Percentiles rank a stretch among this genome's conserved stretches.
Conservation (phyloP, 2,888 invertebrate species). For the Watsonalla cultraria region DNA sequence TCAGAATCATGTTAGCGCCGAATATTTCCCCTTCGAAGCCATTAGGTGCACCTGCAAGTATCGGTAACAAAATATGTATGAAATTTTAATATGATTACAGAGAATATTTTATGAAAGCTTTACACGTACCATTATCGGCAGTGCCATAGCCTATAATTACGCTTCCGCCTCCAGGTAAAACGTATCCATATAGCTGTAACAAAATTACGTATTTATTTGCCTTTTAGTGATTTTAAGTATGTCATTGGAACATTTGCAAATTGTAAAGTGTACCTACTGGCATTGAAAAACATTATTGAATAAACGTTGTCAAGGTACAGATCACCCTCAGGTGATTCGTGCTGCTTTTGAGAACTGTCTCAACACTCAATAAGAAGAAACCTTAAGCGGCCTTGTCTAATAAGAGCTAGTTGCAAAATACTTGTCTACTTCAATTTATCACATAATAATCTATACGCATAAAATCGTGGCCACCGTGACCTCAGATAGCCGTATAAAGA, state of each 20-base stretch:
- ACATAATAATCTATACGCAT: conserved; percentile 32
- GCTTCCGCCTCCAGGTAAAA: conserved; percentile 80
- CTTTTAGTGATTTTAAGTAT: no score
- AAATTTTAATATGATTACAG: conserved; percentile 1
- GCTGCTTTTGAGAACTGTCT: conserved; percentile 30
- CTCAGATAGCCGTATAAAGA: conserved; percentile 23
- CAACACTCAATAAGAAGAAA: conserved; percentile 30
- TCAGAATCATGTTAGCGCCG: conserved; percentile 81
- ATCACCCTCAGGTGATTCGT: conserved; percentile 36
- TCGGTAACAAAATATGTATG: conserved; percentile 2
- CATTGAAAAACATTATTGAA: conserved; percentile 14
- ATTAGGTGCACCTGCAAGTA: conserved; percentile 72
- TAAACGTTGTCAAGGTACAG: conserved; percentile 28
- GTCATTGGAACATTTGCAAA: no score
- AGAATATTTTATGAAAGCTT: neutral
- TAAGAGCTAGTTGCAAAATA: conserved; percentile 44
- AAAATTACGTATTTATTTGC: conserved; percentile 4
- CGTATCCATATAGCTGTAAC: conserved; percentile 76
- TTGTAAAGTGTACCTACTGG: no score
- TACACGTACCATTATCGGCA: conserved; percentile 76
- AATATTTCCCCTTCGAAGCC: conserved; percentile 84
- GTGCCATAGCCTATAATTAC: conserved; percentile 84
- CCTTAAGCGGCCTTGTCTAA: conserved; percentile 32
- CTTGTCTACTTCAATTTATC: conserved; percentile 41
- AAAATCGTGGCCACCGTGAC: conserved; percentile 35